Evolutionary conservation across 2,888 invertebrate genomes (phyloP), one percentile per base, ranked within the genome.

Genomic region (Quadroppia sp.): DNA sequence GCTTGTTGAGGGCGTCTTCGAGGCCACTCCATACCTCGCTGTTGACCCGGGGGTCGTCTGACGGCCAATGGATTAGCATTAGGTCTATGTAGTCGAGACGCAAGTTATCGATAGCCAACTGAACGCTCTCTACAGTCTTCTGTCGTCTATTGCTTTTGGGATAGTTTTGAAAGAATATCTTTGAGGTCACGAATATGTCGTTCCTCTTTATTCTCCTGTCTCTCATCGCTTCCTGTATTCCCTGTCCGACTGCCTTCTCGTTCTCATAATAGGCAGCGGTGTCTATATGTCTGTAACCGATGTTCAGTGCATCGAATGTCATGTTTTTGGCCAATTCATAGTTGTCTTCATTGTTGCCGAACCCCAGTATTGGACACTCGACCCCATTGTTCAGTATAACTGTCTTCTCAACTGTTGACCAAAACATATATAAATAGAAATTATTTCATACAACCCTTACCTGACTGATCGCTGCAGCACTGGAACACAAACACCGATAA

Each of bases 231-330:
- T 74, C 56, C 11, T 70, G 28, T 13, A 74, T 17, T 17, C 70
- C 74, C 36, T 71, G 25, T n/a, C 74, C 74, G 13, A 74, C 48
- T 1, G 23, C 70, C 23, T 40, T 36, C 20, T 74, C 74, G 23
- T 74, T 74, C 2, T 30, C 84, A 80, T 92, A 92, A 15, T 87
- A 83, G 88, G 85, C 84, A 0, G 82, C 88, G 1, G 90, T 89
- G 82, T 93, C 92, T 76, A 92, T 87, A 81, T 90, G 90, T 0
- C 91, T 86, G 81, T 92, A 92, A 0, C 92, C 92, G 70, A 87
- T 83, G 80, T 89, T 88, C 64, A 92, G 88, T 13, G 92, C 91
- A 2, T 28, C 53, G 15, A 9, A 20, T 0, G 25, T n/a, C 20
- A 71, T 71, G 1, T 53, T 7, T 23, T 28, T 71, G 1, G n/a